Conservation (phyloP, 2,888 invertebrate genomes). For the Bimastos eiseni region DNA sequence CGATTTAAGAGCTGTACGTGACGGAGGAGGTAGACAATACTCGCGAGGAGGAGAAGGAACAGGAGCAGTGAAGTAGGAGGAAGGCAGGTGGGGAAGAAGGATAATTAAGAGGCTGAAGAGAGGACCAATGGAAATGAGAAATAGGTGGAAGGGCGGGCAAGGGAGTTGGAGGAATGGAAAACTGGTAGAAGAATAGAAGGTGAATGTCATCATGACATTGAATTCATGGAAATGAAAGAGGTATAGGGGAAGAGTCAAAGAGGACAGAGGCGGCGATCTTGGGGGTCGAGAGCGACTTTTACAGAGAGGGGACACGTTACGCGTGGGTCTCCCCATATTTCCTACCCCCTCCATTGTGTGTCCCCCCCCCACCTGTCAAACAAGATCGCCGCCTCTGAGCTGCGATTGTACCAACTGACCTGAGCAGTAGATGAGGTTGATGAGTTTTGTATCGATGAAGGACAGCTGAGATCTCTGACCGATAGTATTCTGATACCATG, state of each 20-base stretch:
- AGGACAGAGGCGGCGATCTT: too few species aligned
- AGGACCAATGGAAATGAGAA: background rate
- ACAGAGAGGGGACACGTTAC: too few species aligned
- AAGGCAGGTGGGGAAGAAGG: too few species aligned
- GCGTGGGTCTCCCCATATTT: too few species aligned
- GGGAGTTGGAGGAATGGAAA: background rate
- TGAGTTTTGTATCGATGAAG: slow-evolving; percentile 21
- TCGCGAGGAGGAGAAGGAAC: too few species aligned
- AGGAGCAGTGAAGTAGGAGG: too few species aligned
- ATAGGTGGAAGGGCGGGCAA: background rate
- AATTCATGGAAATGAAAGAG: background rate
- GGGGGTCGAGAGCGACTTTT: too few species aligned
- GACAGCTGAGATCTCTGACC: background rate
- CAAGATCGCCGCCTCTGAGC: too few species aligned
- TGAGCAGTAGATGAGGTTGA: slow-evolving; percentile 19
- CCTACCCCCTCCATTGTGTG: too few species aligned
- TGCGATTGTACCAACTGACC: background rate
- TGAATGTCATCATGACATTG: background rate
- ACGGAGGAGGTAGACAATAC: background rate
- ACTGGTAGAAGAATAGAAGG: background rate
- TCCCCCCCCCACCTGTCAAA: too few species aligned
- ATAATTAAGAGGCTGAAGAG: background rate
- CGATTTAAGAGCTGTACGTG: background rate
- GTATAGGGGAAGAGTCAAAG: background rate
- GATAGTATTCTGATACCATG: background rate